phyloP scores from a whole-genome alignment of 2,888 invertebrate genomes.

The Tricholauxania praeusta region DNA sequence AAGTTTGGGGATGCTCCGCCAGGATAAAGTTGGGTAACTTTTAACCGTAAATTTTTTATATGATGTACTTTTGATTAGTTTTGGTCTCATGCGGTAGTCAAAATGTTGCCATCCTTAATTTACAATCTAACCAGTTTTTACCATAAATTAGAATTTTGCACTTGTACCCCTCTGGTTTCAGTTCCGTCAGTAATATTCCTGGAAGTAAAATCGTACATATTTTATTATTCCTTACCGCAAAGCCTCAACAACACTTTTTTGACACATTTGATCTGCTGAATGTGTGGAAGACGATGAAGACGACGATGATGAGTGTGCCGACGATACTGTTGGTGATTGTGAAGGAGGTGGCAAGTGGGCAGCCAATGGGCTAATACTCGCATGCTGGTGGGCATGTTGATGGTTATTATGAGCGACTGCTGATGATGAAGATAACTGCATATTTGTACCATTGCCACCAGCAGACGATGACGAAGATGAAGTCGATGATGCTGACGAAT shows the following conservation, averaged over 20 bases:
- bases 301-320: constrained; percentile 42
- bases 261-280: constrained; percentile 58
- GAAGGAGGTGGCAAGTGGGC: constrained; percentile 57
- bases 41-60: too few relatives aligned
- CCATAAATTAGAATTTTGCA: neutral
- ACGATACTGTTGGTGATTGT: constrained; percentile 58
- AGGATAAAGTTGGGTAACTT: too few relatives aligned
- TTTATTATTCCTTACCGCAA: constrained; percentile 55
- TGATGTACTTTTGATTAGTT: too few relatives aligned
- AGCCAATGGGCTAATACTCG: constrained; percentile 41
- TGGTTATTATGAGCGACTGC: constrained; percentile 36
- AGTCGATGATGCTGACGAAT: constrained; percentile 39
- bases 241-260: constrained; percentile 63
- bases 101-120: too few relatives aligned
- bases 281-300: constrained; percentile 58
- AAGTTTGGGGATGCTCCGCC: too few relatives aligned
- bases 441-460: constrained; percentile 19
- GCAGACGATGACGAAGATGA: constrained; percentile 37
- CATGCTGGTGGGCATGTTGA: constrained; percentile 46
- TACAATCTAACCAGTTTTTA: too few relatives aligned
- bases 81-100: too few relatives aligned
- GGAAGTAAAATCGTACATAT: neutral
- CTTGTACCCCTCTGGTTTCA: neutral
- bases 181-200: neutral
- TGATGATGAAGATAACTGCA: constrained; percentile 19